Base-by-base conservation (phyloP, 2,797 vertebrate genomes). In the Diglossa cyanea region DNA sequence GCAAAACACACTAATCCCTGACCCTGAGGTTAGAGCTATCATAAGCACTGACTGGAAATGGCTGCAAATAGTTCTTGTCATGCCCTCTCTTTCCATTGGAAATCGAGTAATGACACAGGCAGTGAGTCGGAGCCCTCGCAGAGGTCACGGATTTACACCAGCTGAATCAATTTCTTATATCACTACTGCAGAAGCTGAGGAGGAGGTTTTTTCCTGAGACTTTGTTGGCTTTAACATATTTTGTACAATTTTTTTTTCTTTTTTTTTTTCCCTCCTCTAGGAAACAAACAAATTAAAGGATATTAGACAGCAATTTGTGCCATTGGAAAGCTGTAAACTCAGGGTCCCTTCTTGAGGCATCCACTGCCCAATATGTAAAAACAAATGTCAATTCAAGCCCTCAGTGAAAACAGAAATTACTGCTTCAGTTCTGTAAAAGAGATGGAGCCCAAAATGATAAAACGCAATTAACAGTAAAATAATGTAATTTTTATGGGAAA, bases 51-150 rank as follows among this genome's bases (percentile, higher is more conserved):
- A 67, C 82, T 94, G 85, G 87, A 94, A 95, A 73, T 60, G 85
- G 63, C 87, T 68, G 53, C 72, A 95, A 79, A 92, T 77, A 88
- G 81, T n/a, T 82, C 72, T 94, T 82, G 80, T 80, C 51, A 4
- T 93, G 87, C 40, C 57, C 87, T 89, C 73, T 39, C 65, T 93
- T 94, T 96, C 93, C 94, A 94, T 90, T 94, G 85, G 93, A 93
- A 96, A 94, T 91, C 26, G 1, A 89, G 89, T 80, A 94, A 83
- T 93, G 93, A 77, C 87, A 94, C 30, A 83, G 76, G 75, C 87
- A 86, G 79, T 0, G 11, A 80, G 61, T 24, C 2, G 55, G 88
- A 82, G 55, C 57, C 53, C 65, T 87, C 26, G 5, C 68, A 86
- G 82, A 86, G 91, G 91, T 93, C 85, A 93, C 0, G 0, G 33